phyloP scores from a whole-genome alignment of 2,888 invertebrate species.

The Xanthia icteritia region DNA sequence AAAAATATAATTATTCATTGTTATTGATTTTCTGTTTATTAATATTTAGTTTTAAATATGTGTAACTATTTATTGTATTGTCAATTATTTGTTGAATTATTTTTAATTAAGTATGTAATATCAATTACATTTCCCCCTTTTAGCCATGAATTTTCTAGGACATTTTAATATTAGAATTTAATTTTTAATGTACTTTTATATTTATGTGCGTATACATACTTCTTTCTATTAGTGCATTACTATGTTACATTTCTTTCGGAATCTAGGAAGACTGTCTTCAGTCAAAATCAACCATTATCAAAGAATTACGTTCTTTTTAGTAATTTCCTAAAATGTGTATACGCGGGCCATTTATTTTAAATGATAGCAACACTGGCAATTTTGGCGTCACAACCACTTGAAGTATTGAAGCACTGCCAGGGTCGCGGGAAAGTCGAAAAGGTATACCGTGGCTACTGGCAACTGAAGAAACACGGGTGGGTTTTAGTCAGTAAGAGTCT shows the following conservation, averaged over 20 bases:
- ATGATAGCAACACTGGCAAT: conserved; percentile 6
- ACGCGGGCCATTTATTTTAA: conserved; percentile 1
- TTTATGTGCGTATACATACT: conserved; percentile 13
- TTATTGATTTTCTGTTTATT: conserved; percentile 62
- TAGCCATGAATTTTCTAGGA: conserved; percentile 47
- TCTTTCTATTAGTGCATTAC: conserved; percentile 8
- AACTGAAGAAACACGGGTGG: no score
- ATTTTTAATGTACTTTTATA: conserved; percentile 31
- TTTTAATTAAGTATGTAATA: conserved; percentile 50
- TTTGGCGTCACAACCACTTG: background rate
- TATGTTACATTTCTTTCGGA: conserved; percentile 4
- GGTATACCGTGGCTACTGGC: no score
- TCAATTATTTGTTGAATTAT: conserved; percentile 64
- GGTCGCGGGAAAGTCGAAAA: no score
- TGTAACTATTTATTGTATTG: conserved; percentile 64
- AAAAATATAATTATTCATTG: conserved; percentile 60
- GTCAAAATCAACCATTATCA: conserved; percentile 12
- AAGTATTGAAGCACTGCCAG: background rate
- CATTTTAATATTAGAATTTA: conserved; percentile 31
- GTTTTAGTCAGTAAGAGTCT: no score
- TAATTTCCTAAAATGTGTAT: background rate
- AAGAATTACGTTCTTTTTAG: background rate
- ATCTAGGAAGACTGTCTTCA: conserved; percentile 24
- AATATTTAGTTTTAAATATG: conserved; percentile 58
- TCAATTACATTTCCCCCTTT: conserved; percentile 38